A percentile compares a stretch with the other conserved stretches of the same genome.
These are phyloP conservation scores for Actinia equina DNA, from an alignment of 64 coral and sea anemone genomes.

Conservation along the genomic window DNA sequence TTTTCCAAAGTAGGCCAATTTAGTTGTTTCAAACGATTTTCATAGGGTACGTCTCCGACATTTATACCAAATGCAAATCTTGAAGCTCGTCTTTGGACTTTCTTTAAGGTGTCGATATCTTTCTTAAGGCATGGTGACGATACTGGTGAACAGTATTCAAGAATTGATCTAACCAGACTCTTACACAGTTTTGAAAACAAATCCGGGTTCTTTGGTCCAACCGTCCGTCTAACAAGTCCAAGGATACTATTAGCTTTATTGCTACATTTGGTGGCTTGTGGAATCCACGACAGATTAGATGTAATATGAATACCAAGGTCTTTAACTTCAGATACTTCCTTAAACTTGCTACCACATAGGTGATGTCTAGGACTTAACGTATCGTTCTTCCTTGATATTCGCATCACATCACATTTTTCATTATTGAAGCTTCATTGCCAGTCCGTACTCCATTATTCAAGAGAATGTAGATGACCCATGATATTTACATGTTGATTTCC, in stretches of 20 bases:
- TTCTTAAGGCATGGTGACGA: neutral
- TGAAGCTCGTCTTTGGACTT: conserved; percentile 25
- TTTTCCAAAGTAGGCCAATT: too few species aligned
- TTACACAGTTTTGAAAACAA: conserved; percentile 29
- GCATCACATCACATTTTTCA: conserved; percentile 55
- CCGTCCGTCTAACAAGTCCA: conserved; percentile 18
- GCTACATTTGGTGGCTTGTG: conserved; percentile 28
- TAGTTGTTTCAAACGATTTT: neutral
- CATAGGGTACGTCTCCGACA: neutral
- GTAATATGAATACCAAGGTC: conserved; percentile 42
- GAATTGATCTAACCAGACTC: conserved; percentile 3
- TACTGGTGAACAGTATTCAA: conserved; percentile 19
- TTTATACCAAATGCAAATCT: neutral
- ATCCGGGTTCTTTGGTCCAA: conserved; percentile 17
- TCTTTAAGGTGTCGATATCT: conserved; percentile 14
- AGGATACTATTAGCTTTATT: conserved; percentile 22
- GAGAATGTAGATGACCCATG: conserved; percentile 13
- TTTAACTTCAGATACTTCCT: conserved; percentile 13
- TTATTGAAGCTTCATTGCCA: conserved; percentile 54
- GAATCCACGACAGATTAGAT: conserved; percentile 31
- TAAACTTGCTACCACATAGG: neutral
- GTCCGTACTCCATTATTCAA: conserved; percentile 44
- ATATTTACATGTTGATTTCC: too few species aligned
- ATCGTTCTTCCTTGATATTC: conserved; percentile 40
- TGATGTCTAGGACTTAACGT: neutral